Evolutionary conservation across 2,888 invertebrate genomes (phyloP).

Genomic region (Linnaemya tessellans): DNA sequence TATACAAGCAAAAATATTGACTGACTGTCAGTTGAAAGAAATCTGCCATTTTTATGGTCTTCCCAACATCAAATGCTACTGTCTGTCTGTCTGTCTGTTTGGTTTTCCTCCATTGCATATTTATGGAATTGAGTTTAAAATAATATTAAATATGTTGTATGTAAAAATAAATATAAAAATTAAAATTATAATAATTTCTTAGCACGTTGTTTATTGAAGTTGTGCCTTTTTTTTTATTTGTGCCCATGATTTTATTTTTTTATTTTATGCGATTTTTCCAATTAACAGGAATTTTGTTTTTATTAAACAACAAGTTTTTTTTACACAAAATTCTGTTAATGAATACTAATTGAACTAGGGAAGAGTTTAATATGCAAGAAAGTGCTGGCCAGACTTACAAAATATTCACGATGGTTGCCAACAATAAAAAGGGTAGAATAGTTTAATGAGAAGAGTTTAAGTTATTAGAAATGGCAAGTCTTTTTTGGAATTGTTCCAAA

Average conservation of each 20-base stretch:
- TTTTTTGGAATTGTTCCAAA: slow-evolving; percentile 16
- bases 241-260: slow-evolving; percentile 13
- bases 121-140: slow-evolving; percentile 20
- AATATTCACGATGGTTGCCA: slow-evolving; percentile 40
- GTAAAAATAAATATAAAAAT: slow-evolving; percentile 46
- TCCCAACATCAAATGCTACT: slow-evolving; percentile 9
- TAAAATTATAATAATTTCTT: slow-evolving; percentile 70
- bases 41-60: slow-evolving; percentile 61
- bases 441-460: slow-evolving; percentile 1
- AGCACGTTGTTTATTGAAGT: slow-evolving; percentile 62
- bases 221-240: slow-evolving; percentile 20
- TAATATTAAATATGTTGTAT: slow-evolving; percentile 12
- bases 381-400: background rate
- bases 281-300: slow-evolving; percentile 59
- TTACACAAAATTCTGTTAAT: slow-evolving; percentile 63
- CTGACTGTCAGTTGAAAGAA: slow-evolving; percentile 49
- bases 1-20: slow-evolving; percentile 27
- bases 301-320: background rate
- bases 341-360: slow-evolving; percentile 68
- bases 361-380: slow-evolving; percentile 55
- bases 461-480: background rate
- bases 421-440: background rate
- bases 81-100: background rate
- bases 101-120: slow-evolving; percentile 32
- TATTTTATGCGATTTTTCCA: slow-evolving; percentile 60